Evolutionary conservation across 2,888 invertebrate species (phyloP).

Genomic region (Eueremaeus valkanovi): DNA sequence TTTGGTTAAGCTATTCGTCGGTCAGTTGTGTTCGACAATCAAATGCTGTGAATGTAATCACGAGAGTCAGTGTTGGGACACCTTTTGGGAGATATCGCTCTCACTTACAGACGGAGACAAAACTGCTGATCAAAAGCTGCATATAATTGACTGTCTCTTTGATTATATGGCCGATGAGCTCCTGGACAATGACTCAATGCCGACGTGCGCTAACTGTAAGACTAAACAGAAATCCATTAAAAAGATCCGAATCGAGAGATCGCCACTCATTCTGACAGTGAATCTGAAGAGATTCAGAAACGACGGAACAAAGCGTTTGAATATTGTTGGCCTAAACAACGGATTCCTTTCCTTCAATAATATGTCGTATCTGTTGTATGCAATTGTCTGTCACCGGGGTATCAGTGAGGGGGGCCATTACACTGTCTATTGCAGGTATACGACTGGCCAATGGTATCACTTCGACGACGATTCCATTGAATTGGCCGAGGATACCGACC

Average conservation of each 20-base stretch:
- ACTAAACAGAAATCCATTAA: neutral
- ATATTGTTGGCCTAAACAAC: slow-evolving; percentile 31
- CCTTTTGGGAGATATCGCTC: slow-evolving; percentile 89
- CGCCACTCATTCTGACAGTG: neutral
- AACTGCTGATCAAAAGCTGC: neutral
- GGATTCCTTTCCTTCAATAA: slow-evolving; percentile 19
- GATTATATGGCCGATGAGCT: slow-evolving; percentile 73
- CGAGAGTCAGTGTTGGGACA: slow-evolving; percentile 87
- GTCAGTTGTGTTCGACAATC: slow-evolving; percentile 84
- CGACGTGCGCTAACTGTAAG: neutral
- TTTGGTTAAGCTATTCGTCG: slow-evolving; percentile 75
- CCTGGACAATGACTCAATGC: slow-evolving; percentile 64
- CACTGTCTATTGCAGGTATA: slow-evolving; percentile 78
- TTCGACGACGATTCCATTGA: slow-evolving; percentile 92
- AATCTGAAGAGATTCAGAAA: slow-evolving; percentile 42
- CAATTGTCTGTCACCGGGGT: slow-evolving; percentile 83
- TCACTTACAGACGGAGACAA: slow-evolving; percentile 63
- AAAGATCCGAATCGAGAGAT: neutral
- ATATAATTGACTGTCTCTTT: slow-evolving; percentile 39
- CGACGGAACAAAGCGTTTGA: slow-evolving; percentile 42
- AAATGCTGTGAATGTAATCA: slow-evolving; percentile 83
- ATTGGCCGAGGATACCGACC: no score
- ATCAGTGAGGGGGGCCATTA: slow-evolving; percentile 93
- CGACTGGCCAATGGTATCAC: slow-evolving; percentile 73
- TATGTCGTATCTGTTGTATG: slow-evolving; percentile 24